A percentile compares a stretch with the other conserved stretches of the same genome.
These are phyloP conservation scores for Blastobasis adustella DNA, from an alignment of 2,888 invertebrate genomes.

Conservation along the genomic window DNA sequence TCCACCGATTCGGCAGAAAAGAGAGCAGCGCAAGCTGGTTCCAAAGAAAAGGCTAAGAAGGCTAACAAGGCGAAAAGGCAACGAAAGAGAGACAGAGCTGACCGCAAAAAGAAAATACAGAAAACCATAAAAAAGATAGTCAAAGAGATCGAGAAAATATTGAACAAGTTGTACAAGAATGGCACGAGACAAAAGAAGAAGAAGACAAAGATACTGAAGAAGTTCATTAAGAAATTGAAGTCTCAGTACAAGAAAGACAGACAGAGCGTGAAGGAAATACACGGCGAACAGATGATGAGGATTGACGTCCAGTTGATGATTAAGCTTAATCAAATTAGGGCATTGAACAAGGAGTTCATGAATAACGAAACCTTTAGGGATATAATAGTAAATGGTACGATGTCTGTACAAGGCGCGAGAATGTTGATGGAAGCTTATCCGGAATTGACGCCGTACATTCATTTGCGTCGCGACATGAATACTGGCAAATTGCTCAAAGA, in stretches of 20 bases:
- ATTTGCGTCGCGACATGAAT: conserved; percentile 8
- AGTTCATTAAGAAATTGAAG: conserved; percentile 46
- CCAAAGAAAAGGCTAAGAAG: conserved; percentile 22
- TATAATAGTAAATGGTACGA: conserved; percentile 41
- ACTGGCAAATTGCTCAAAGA: conserved; percentile 11
- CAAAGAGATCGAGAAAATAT: conserved; percentile 40
- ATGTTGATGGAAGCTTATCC: conserved; percentile 43
- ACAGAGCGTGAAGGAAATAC: conserved; percentile 39
- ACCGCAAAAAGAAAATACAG: conserved; percentile 43
- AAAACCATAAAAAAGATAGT: conserved; percentile 40
- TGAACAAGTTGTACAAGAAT: conserved; percentile 41
- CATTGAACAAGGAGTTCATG: conserved; percentile 37
- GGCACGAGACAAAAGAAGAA: conserved; percentile 37
- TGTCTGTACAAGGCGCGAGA: conserved; percentile 28
- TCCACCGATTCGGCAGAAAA: conserved; percentile 41
- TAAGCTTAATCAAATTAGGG: conserved; percentile 32
- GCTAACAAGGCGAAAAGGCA: conserved; percentile 23
- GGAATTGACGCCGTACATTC: conserved; percentile 25
- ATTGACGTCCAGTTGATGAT: conserved; percentile 34
- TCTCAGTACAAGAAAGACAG: conserved; percentile 46
- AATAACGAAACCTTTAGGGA: conserved; percentile 45
- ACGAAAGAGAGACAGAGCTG: conserved; percentile 27
- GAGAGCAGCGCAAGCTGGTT: conserved; percentile 10
- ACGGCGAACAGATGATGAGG: conserved; percentile 36
- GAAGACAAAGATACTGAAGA: conserved; percentile 51